Percentiles rank a stretch among this genome's conserved stretches.
These are phyloP conservation scores for Drosophila stalkeri DNA, from an alignment of 2,888 invertebrate species.

Conservation along the genomic window DNA sequence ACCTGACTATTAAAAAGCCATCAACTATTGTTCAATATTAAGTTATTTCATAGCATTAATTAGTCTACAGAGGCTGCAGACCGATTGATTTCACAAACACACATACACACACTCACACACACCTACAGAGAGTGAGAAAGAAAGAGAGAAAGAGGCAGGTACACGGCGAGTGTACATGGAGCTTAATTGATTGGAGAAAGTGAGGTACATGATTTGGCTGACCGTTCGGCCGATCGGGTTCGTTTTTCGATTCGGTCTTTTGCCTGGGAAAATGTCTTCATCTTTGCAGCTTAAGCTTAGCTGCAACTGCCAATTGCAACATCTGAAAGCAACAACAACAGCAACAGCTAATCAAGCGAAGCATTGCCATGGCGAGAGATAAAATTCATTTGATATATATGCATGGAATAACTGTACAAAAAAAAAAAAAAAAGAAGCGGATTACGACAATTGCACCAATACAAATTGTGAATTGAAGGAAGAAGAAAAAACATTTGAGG, in stretches of 20 bases:
- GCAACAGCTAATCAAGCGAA: slow-evolving; percentile 50
- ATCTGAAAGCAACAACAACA: slow-evolving; percentile 25
- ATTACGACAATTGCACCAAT: slow-evolving; percentile 52
- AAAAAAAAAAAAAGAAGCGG: slow-evolving; percentile 26
- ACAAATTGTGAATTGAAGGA: slow-evolving; percentile 38
- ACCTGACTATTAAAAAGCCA: slow-evolving; percentile 70
- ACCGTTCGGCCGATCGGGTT: slow-evolving; percentile 27
- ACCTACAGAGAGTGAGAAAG: slow-evolving; percentile 12
- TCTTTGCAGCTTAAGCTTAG: slow-evolving; percentile 45
- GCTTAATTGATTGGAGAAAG: slow-evolving; percentile 79
- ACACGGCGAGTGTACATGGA: slow-evolving; percentile 46
- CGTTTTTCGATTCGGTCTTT: slow-evolving; percentile 2
- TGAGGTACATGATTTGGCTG: slow-evolving; percentile 65
- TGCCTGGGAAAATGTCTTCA: slow-evolving; percentile 73
- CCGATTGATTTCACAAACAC: slow-evolving; percentile 65
- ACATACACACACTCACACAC: slow-evolving; percentile 8
- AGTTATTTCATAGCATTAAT: slow-evolving; percentile 76
- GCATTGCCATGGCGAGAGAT: slow-evolving; percentile 53
- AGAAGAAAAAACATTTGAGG: slow-evolving; percentile 4
- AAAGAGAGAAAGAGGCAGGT: slow-evolving; percentile 10
- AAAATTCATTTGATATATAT: slow-evolving; percentile 42
- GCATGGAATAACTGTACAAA: slow-evolving; percentile 36
- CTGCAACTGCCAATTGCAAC: slow-evolving; percentile 56
- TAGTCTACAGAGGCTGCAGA: slow-evolving; percentile 51
- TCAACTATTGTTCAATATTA: slow-evolving; percentile 78